Base-by-base conservation (phyloP, 64 coral and sea anemone species). In the Dendronephthya gigantea region DNA sequence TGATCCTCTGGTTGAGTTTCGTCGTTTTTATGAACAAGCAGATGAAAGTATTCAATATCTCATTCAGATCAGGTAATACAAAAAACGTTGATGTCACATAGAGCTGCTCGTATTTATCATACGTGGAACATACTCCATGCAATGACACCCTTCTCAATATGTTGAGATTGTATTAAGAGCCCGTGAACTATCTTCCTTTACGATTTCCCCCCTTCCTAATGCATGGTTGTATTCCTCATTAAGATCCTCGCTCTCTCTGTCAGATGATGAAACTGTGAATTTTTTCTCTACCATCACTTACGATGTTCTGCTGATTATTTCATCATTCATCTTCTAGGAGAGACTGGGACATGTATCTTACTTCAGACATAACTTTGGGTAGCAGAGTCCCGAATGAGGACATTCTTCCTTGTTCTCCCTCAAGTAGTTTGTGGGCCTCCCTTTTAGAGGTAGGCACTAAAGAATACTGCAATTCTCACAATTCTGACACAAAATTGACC, bases 41-140 rank as follows among this genome's bases (percentile, higher is more conserved):
- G 92, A 98, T 27, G 51, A 91, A 29, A 88, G 90, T 27, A n/a
- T 93, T 19, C 89, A 75, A 15, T 91, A 87, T 28, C 85, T 98
- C 0, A n/a, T 98, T 9, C 92, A 98, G 47, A 91, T 98, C 58
- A 93, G 95, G 95, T 98, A 83, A n/a, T n/a, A n/a, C n/a, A n/a
- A 2, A 27, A 7, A 62, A 27, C 25, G 55, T 62, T 62, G 19
- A n/a, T n/a, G n/a, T n/a, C n/a, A n/a, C n/a, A n/a, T n/a, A n/a
- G n/a, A n/a, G n/a, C n/a, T n/a, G n/a, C n/a, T n/a, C n/a, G n/a
- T n/a, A n/a, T n/a, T n/a, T n/a, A n/a, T n/a, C n/a, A n/a, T n/a
- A n/a, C n/a, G n/a, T n/a, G n/a, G n/a, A n/a, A n/a, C n/a, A n/a
- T n/a, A n/a, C n/a, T n/a, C n/a, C n/a, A n/a, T n/a, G n/a, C n/a